Evolutionary conservation across 2,888 invertebrate species (phyloP).

Genomic region (Augochlorella aurata): DNA sequence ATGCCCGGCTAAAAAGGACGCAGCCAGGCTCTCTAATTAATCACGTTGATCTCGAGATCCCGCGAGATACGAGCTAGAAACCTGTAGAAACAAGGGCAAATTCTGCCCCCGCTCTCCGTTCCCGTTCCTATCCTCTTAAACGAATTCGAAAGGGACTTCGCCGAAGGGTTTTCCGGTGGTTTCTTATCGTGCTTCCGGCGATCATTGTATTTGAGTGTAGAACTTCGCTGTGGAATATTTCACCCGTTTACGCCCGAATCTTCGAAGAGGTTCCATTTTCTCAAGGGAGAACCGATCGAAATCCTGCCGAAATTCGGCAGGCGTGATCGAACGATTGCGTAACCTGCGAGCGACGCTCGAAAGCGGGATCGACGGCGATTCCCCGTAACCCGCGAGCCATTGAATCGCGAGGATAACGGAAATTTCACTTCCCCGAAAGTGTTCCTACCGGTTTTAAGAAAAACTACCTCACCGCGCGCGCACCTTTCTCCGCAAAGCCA

Average conservation of each 20-base stretch:
- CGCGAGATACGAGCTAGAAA: background rate
- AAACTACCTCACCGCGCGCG: conserved; percentile 4
- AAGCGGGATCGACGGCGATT: background rate
- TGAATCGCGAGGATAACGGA: conserved; percentile 15
- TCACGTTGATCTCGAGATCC: background rate
- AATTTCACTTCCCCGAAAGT: conserved; percentile 19
- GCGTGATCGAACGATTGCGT: background rate
- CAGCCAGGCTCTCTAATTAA: background rate
- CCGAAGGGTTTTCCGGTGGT: background rate
- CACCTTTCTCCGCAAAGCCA: conserved; percentile 12
- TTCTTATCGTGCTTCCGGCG: background rate
- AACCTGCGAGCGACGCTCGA: background rate
- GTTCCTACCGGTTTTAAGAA: conserved; percentile 13
- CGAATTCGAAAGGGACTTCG: background rate
- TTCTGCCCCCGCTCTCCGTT: background rate
- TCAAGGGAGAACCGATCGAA: too few relatives aligned
- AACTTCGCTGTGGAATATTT: background rate
- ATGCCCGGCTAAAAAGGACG: background rate
- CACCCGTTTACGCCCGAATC: background rate
- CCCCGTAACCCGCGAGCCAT: conserved; percentile 11
- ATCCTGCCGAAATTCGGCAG: background rate
- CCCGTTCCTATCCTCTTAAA: background rate
- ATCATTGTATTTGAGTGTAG: background rate
- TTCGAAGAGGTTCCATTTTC: too few relatives aligned
- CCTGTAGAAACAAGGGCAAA: background rate